Evolutionary conservation across 2,113 vertebrate species (phyloP), one percentile per base, ranked within the genome.

Genomic region (Prochilodus magdalenae): DNA sequence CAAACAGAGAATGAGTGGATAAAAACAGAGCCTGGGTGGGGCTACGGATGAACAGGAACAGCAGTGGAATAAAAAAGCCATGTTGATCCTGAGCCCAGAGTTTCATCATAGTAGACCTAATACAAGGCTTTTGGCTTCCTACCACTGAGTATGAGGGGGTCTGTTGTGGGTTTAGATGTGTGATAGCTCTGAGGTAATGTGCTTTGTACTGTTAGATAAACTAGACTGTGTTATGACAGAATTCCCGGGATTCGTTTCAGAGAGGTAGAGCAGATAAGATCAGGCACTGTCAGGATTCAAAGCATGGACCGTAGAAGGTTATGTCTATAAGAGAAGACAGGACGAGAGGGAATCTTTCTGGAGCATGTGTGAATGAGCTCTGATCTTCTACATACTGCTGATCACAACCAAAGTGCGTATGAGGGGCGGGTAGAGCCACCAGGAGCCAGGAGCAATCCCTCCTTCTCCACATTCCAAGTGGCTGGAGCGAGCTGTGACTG

Each of bases 401-500:
- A 72, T 63, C 40, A 63, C 29, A 53, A 82, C 10, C 24, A 5
- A 40, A 30, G 30, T 77, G 69, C 83, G 49, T 77, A 27, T 78
- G 66, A 74, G 72, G 20, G n/a, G 47, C 26, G 65, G 80, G 65
- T 59, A 75, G 65, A 53, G 51, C 73, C 73, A 69, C 59, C 26
- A 66, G 70, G 75, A 44, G 55, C 76, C 49, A 53, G 73, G 36
- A 53, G 30, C 80, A 79, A 74, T 79, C 86, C 80, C 85, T 87
- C 83, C 83, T 85, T 84, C 47, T 75, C 65, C 72, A 76, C 72
- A 82, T 73, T 84, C 59, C 75, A 59, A 73, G 26, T 78, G 75
- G 77, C 79, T 40, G 33, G 84, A 84, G 74, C 67, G 65, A 57
- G 69, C 78, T 77, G 83, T 84, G 86, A 87, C 74, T 62, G 80